Percentiles rank a stretch among this genome's conserved stretches.
These are phyloP conservation scores for Chymomyza caudatula DNA, from an alignment of 2,888 invertebrate genomes.

Conservation along the genomic window DNA sequence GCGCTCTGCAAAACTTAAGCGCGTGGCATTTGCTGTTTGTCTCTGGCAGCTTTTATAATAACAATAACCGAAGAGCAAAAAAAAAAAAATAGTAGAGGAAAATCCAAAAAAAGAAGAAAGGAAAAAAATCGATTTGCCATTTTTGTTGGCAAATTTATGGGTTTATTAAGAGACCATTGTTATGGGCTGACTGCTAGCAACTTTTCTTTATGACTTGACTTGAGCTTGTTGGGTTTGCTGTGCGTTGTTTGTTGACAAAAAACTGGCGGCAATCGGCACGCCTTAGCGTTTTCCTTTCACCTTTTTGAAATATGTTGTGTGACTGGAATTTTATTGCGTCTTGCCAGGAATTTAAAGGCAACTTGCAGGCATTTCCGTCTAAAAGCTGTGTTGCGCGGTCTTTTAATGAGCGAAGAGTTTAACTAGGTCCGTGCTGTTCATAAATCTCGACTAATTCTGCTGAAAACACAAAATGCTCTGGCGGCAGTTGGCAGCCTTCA, in stretches of 20 bases:
- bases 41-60: conserved; percentile 60
- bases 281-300: conserved; percentile 19
- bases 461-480: conserved; percentile 53
- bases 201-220: not conserved
- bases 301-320: conserved; percentile 15
- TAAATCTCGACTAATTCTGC: conserved; percentile 57
- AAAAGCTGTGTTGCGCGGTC: conserved; percentile 31
- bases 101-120: not conserved
- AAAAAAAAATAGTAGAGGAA: not conserved
- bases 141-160: conserved; percentile 66
- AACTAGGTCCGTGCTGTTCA: conserved; percentile 16
- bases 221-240: not conserved
- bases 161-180: conserved; percentile 55
- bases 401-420: conserved; percentile 47
- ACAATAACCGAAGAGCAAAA: conserved; percentile 49
- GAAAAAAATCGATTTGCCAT: conserved; percentile 61
- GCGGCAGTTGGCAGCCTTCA: conserved; percentile 9
- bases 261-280: conserved; percentile 15
- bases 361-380: conserved; percentile 7
- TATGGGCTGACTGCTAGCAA: conserved; percentile 15
- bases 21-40: conserved; percentile 12
- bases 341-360: not conserved
- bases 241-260: conserved; percentile 34
- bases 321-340: conserved; percentile 55
- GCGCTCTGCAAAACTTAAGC: not conserved